Evolutionary conservation across 2,113 vertebrate species (phyloP).

Genomic region (Scolopax mira): DNA sequence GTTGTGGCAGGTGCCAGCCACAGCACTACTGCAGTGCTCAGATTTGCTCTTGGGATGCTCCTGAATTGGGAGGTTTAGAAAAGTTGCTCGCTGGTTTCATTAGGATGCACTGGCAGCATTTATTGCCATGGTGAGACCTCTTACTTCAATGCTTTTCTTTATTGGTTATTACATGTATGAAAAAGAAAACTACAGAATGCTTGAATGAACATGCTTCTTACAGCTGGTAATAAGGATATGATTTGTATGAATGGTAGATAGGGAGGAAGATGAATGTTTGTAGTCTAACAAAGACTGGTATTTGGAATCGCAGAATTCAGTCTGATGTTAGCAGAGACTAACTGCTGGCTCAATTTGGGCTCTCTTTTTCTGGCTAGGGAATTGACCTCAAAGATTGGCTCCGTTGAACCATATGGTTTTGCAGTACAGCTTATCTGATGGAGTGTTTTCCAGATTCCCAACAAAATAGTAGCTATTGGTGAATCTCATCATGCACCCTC

Average conservation of each 20-base stretch:
- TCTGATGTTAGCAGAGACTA: neutral
- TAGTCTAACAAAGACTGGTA: neutral
- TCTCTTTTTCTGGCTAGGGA: neutral
- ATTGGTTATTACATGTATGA: neutral
- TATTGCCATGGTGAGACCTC: neutral
- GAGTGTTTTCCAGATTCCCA: neutral
- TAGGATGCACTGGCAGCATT: neutral
- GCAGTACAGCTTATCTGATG: neutral
- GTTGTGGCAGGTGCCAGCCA: neutral
- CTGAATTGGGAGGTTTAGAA: neutral
- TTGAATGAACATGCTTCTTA: neutral
- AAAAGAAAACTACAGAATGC: neutral
- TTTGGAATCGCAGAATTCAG: neutral
- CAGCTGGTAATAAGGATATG: fast-evolving
- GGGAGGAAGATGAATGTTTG: neutral
- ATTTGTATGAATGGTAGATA: neutral
- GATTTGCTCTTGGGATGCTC: neutral
- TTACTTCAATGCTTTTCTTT: neutral
- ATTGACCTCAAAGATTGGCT: neutral
- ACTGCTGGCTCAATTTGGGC: neutral
- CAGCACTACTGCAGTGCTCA: neutral
- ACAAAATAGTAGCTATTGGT: neutral
- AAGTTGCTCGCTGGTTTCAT: neutral
- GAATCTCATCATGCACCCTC: neutral
- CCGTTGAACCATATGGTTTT: neutral